These are phyloP conservation scores for Sinosuthora webbiana DNA, from an alignment of 2,113 vertebrate species.

Conservation along the genomic window DNA sequence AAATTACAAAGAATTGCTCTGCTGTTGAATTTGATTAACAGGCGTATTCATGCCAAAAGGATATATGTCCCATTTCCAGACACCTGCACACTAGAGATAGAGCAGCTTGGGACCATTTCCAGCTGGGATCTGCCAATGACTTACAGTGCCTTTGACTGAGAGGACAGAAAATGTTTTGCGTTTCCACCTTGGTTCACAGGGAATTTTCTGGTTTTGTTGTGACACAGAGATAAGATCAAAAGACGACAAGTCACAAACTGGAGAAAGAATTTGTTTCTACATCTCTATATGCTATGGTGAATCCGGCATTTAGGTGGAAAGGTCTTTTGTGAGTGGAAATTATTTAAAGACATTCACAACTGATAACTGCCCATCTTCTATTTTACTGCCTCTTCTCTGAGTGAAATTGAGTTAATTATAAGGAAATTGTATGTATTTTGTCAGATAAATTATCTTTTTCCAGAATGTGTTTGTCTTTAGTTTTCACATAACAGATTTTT, in stretches of 20 bases:
- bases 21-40: background rate
- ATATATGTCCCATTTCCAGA: background rate
- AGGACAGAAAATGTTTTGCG: background rate
- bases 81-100: slow-evolving; percentile 21
- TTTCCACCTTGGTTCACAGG: background rate
- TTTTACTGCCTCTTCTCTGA: background rate
- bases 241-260: background rate
- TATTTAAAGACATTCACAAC: background rate
- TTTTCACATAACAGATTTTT: background rate
- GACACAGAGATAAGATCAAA: background rate
- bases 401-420: background rate
- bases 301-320: background rate
- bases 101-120: background rate
- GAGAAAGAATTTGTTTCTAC: background rate
- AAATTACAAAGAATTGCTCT: background rate
- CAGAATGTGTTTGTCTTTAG: background rate
- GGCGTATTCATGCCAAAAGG: background rate
- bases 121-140: background rate
- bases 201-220: background rate
- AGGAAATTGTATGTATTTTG: background rate
- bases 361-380: background rate
- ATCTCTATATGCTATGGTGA: background rate
- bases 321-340: background rate
- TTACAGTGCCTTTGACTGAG: background rate
- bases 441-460: background rate